These are phyloP conservation scores for Protosalanx chinensis DNA, from an alignment of 2,797 vertebrate genomes.

Conservation along the genomic window DNA sequence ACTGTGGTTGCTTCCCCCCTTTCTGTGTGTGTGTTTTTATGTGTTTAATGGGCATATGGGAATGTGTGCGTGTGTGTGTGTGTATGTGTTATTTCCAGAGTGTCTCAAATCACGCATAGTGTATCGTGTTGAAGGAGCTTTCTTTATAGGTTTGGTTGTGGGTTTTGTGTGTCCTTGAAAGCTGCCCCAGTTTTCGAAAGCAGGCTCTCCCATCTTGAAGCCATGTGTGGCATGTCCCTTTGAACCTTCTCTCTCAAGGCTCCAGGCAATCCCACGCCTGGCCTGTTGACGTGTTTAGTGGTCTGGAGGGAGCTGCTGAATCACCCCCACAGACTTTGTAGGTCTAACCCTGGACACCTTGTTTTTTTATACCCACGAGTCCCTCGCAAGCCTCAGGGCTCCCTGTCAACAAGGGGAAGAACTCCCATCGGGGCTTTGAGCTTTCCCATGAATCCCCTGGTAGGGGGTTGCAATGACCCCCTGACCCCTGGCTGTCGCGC, in stretches of 20 bases:
- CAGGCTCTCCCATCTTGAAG: conserved; percentile 54
- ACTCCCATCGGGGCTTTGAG: conserved; percentile 45
- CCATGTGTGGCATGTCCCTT: conserved; percentile 55
- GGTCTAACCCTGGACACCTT: conserved; percentile 50
- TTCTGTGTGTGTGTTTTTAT: conserved; percentile 28
- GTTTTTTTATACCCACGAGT: conserved; percentile 33
- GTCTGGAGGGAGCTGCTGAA: conserved; percentile 54
- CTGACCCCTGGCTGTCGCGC: conserved; percentile 48
- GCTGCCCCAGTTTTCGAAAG: conserved; percentile 58
- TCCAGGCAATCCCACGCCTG: conserved; percentile 46
- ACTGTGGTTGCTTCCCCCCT: conserved; percentile 13
- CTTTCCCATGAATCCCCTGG: conserved; percentile 64
- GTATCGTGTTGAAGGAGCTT: conserved; percentile 33
- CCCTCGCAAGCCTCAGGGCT: conserved; percentile 38
- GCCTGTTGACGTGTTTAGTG: conserved; percentile 58
- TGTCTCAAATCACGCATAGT: conserved; percentile 28
- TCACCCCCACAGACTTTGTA: conserved; percentile 47
- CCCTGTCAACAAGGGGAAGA: conserved; percentile 52
- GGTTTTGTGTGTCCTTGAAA: conserved; percentile 61
- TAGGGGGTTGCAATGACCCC: conserved; percentile 55
- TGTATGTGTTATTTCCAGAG: neutral
- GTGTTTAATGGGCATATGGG: neutral
- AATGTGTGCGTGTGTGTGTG: conserved; percentile 8
- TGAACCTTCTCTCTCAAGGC: conserved; percentile 40
- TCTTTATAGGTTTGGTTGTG: conserved; percentile 41